Evolutionary conservation across 2,113 vertebrate genomes (phyloP).

Genomic region (Cygnus buccinator): DNA sequence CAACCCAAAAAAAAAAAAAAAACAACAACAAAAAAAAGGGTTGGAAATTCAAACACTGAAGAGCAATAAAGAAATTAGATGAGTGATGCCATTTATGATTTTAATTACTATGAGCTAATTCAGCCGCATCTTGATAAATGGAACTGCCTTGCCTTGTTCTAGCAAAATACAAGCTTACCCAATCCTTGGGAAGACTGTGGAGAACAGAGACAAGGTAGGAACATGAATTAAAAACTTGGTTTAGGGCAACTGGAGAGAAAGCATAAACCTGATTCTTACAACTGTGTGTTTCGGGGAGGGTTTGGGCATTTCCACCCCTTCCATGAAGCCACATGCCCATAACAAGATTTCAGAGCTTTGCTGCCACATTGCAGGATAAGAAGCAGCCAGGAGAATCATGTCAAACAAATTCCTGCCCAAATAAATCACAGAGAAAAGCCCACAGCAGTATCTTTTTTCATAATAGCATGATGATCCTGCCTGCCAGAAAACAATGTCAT

Average conservation of each 20-base stretch:
- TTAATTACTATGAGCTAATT: neutral
- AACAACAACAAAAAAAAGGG: neutral
- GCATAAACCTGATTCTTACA: neutral
- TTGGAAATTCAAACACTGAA: neutral
- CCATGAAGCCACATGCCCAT: neutral
- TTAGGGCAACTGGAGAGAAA: neutral
- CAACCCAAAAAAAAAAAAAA: neutral
- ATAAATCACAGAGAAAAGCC: slow-evolving; percentile 48
- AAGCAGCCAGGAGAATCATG: neutral
- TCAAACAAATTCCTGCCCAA: neutral
- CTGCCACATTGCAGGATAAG: neutral
- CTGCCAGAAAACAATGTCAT: slow-evolving; percentile 6
- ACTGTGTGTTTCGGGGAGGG: neutral
- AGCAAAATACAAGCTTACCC: neutral
- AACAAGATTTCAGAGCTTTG: neutral
- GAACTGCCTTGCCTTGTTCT: neutral
- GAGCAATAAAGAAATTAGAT: neutral
- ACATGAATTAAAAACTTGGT: neutral
- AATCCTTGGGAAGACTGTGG: neutral
- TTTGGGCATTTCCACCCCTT: neutral
- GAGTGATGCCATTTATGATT: neutral
- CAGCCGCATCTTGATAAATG: fast-evolving
- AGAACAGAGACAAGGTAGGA: neutral
- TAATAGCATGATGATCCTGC: neutral
- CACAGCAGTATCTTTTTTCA: slow-evolving; percentile 12